Evolutionary conservation across 2,888 invertebrate genomes (phyloP), one percentile per base, ranked within the genome.

Genomic region (Rhamnusium bicolor): DNA sequence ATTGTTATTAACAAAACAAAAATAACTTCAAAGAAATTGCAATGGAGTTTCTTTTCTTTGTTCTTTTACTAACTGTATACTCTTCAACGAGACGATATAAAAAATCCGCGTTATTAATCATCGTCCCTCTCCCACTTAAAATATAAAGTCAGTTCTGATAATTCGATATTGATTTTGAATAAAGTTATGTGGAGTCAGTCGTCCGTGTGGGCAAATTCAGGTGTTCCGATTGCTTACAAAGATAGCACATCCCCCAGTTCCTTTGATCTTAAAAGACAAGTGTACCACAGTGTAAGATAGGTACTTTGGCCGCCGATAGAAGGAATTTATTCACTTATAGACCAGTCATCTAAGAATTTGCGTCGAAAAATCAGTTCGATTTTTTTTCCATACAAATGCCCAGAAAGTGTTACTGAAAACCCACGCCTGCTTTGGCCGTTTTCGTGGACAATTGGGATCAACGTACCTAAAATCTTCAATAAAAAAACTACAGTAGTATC

Each of bases 101-200:
- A 27, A 27, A 27, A 56, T 3, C 12, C 56, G 4, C 14, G n/a
- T 12, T 56, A 14, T 18, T 53, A 21, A 14, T 7, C 29, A 14
- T 27, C 32, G 16, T 2, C 12, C 29, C 14, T 46, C 32, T 58
- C 32, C 8, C 58, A 16, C 61, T 40, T 21, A 18, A 3, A 21
- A n/a, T 2, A 21, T 24, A 19, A 32, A 40, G 32, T 19, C 32
- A 32, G 21, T 54, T 21, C 60, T 12, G 19, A 46, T 61, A 46
- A 61, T 46, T 46, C 27, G 24, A 63, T 63, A 63, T 63, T 49
- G 62, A 63, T 63, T 63, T 63, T 63, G 21, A 54, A 54, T 54
- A 54, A 21, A 29, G 46, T 40, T 46, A 46, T 61, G 10, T 40
- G 19, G 46, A 61, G 62, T 27, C 49, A 63, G 24, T 49, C 62